phyloP scores from a whole-genome alignment of 2,888 invertebrate species.

The Volucella bombylans region DNA sequence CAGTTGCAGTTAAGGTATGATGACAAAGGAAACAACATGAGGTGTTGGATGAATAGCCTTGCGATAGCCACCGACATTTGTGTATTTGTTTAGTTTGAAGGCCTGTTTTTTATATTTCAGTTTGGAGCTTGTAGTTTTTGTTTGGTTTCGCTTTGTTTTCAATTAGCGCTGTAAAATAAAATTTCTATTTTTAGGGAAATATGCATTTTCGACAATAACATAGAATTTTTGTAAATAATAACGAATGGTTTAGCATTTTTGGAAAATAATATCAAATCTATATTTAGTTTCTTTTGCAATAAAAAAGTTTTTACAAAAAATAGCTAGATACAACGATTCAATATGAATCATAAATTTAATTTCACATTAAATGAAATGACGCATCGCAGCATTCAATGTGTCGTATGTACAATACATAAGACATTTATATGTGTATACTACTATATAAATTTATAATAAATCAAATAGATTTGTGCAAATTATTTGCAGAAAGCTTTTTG shows the following conservation, averaged over 20 bases:
- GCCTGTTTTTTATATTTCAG: background rate
- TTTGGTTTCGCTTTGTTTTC: conserved; percentile 21
- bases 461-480: conserved; percentile 11
- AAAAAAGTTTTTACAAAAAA: conserved; percentile 24
- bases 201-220: conserved; percentile 8
- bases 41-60: conserved; percentile 23
- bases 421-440: conserved; percentile 40
- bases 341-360: conserved; percentile 64
- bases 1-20: background rate
- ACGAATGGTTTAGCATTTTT: conserved; percentile 39
- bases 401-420: conserved; percentile 23
- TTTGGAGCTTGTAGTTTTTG: background rate
- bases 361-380: conserved; percentile 39
- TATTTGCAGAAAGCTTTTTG: conserved; percentile 36
- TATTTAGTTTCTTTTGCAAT: conserved; percentile 59
- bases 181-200: conserved; percentile 57
- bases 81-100: conserved; percentile 43
- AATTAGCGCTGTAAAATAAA: conserved; percentile 67
- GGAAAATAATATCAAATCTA: conserved; percentile 45
- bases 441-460: background rate
- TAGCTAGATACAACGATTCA: conserved; percentile 53
- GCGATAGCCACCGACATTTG: background rate
- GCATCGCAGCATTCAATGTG: conserved; percentile 38
- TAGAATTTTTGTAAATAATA: conserved; percentile 28
- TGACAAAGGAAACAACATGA: conserved; percentile 1